Evolutionary conservation across 1,140 invertebrate species (phyloP), one percentile per base, ranked within the genome.

Genomic region (Philotrypesis tridentata): DNA sequence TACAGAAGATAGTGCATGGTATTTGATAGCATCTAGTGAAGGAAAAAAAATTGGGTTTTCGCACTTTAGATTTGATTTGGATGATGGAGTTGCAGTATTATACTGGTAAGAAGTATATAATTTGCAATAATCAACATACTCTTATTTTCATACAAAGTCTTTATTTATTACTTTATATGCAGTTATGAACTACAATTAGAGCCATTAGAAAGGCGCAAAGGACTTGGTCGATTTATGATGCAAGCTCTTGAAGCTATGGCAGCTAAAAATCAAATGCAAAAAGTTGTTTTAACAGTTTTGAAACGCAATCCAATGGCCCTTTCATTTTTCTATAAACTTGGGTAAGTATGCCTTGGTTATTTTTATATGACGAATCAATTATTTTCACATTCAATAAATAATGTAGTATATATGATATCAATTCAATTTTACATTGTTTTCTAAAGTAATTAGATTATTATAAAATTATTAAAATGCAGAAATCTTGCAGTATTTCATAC

Each of bases 131-230:
- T 0, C n/a, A 7, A 14, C 2, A 29, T 60, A 33, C 23, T 61
- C 0, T 23, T 33, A 55, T 6, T 74, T 72, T 29, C 7, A 80
- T 74, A 55, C 40, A 63, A 71, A 73, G 67, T 82, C 1, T 85
- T 78, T 82, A 55, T 68, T 76, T 25, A 63, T 48, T 81, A 14
- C 43, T 21, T 75, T 65, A 37, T 84, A 88, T 92, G 82, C 72
- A 97, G 96, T 90, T 97, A 97, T 91, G 96, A 97, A 92, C 92
- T 97, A 85, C 97, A 97, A 90, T 91, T 97, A 76, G 94, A 96
- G 86, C 85, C 92, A 60, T 87, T 89, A 21, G 92, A 93, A 67
- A 93, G 94, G 81, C 91, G 95, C 70, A 95, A 95, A 92, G 96
- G 96, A 17, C 90, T 97, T 65, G 97, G 96, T 7, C 95, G 95